phyloP scores from a whole-genome alignment of 2,113 vertebrate genomes.

The Neopipo cinnamomea region DNA sequence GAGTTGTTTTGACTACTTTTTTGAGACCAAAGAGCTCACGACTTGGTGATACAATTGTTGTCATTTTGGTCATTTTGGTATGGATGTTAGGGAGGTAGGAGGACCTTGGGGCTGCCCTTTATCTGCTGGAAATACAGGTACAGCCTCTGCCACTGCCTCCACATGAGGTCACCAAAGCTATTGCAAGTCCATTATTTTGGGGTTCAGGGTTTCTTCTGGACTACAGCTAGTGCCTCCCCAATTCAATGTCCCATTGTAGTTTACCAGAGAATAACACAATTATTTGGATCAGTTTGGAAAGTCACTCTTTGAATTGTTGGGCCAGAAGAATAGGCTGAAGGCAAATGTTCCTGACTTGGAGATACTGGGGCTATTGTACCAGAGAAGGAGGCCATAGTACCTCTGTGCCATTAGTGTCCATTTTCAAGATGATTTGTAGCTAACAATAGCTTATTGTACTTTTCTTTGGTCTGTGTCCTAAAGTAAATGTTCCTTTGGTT shows the following conservation, averaged over 20 bases:
- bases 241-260: neutral
- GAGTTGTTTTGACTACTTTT: neutral
- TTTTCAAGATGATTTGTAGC: constrained; percentile 24
- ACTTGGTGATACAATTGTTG: neutral
- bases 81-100: neutral
- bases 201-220: neutral
- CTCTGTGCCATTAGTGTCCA: neutral
- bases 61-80: neutral
- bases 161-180: neutral
- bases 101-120: neutral
- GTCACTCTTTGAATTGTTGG: neutral
- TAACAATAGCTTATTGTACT: constrained; percentile 58
- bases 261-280: constrained; percentile 1
- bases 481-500: constrained; percentile 22
- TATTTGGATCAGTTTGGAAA: constrained; percentile 9
- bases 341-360: constrained; percentile 33
- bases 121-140: neutral
- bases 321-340: constrained; percentile 24
- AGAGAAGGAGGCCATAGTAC: constrained; percentile 9
- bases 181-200: neutral
- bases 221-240: neutral
- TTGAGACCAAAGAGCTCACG: neutral
- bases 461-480: constrained; percentile 8
- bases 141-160: neutral
- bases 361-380: constrained; percentile 33